phyloP scores from a whole-genome alignment of 1,140 invertebrate species.

The Anagrus nilaparvatae region DNA sequence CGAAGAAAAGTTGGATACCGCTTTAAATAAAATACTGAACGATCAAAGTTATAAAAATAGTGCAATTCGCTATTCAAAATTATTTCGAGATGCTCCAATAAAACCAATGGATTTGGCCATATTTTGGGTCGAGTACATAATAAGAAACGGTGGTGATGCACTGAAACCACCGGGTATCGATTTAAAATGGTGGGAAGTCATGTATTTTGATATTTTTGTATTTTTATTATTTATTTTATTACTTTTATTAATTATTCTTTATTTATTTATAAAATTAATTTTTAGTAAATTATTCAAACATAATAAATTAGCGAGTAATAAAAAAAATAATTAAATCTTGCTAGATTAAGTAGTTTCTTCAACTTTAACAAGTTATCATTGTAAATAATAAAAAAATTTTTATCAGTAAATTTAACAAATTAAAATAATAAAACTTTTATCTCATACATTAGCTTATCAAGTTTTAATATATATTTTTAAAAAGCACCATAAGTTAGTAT shows the following conservation, averaged over 20 bases:
- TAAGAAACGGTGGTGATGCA: conserved; percentile 37
- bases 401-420: too few species aligned
- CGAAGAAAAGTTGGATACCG: conserved; percentile 24
- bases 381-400: too few species aligned
- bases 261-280: neutral
- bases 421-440: too few species aligned
- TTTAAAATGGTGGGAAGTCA: conserved; percentile 34
- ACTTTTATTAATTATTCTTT: neutral
- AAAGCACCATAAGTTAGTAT: too few species aligned
- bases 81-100: conserved; percentile 24
- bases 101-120: conserved; percentile 26
- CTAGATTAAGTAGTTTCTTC: too few species aligned
- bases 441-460: too few species aligned
- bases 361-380: too few species aligned
- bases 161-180: conserved; percentile 34
- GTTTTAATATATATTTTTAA: too few species aligned
- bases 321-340: too few species aligned
- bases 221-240: conserved; percentile 3
- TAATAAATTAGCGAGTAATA: too few species aligned
- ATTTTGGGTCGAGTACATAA: conserved; percentile 37
- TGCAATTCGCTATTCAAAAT: conserved; percentile 3
- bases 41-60: conserved; percentile 15
- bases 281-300: neutral
- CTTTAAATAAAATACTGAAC: conserved; percentile 26
- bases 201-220: conserved; percentile 34